Conservation (phyloP, 2,113 vertebrate genomes). For the human (Homo sapiens) region GRCh38 chr14:39057501-39058000, state of each 20-base stretch:
- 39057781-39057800: conserved; percentile 38
- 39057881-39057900: conserved; percentile 41
- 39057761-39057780: conserved; percentile 22
- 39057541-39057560: too few relatives aligned
- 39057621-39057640: too few relatives aligned
- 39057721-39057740: background rate
- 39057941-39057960: conserved; percentile 8
- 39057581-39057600: too few relatives aligned
- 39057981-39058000: conserved; percentile 16
- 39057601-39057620: too few relatives aligned
- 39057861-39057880: background rate
- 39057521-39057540: too few relatives aligned
- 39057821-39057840: conserved; percentile 4
- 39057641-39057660: too few relatives aligned
- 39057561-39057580: too few relatives aligned
- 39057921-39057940: background rate
- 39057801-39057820: background rate
- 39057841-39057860: conserved; percentile 14
- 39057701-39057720: background rate
- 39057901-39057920: conserved; percentile 41
- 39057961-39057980: background rate
- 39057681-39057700: background rate
- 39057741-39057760: background rate
- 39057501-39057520: too few relatives aligned
- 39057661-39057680: background rate